Evolutionary conservation across 37 sponge, comb jelly and placozoan species (phyloP).

Genomic region (Ianthella basta): DNA sequence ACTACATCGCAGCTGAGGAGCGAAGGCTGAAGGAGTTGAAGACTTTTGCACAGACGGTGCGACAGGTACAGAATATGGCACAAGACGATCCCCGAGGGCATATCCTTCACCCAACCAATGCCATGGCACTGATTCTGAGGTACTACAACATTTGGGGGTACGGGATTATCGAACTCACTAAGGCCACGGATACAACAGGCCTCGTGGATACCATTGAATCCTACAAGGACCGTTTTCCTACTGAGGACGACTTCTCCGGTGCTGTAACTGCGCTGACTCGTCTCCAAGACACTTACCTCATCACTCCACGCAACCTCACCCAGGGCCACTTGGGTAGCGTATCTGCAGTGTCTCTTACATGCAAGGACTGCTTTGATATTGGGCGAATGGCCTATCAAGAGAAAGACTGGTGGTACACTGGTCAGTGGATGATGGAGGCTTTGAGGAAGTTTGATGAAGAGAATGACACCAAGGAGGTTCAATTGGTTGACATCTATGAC

Average conservation of each 20-base stretch:
- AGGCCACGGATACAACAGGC: not conserved
- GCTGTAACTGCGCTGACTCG: constrained; percentile 70
- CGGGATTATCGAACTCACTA: not conserved
- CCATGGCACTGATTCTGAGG: constrained; percentile 11
- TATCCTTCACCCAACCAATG: constrained; percentile 26
- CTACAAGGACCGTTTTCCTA: constrained; percentile 69
- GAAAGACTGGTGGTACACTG: constrained; percentile 53
- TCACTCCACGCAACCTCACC: constrained; percentile 21
- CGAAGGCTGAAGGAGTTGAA: constrained; percentile 54
- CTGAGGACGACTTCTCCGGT: constrained; percentile 74
- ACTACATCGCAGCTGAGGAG: constrained; percentile 63
- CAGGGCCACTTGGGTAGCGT: constrained; percentile 5
- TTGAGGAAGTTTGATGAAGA: constrained; percentile 64
- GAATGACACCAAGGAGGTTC: constrained; percentile 22
- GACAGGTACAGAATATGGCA: constrained; percentile 9
- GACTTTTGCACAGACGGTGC: constrained; percentile 45
- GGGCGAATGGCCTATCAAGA: constrained; percentile 56
- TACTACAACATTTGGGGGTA: not conserved
- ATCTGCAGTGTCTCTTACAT: constrained; percentile 6
- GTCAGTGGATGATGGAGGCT: constrained; percentile 81
- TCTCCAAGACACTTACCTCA: constrained; percentile 78
- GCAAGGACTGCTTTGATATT: constrained; percentile 62
- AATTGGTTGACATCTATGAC: constrained; percentile 66
- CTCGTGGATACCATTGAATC: constrained; percentile 66
- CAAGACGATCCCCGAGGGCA: not conserved